Conservation (phyloP, 2,113 vertebrate species). For the Hyaena hyaena region DNA sequence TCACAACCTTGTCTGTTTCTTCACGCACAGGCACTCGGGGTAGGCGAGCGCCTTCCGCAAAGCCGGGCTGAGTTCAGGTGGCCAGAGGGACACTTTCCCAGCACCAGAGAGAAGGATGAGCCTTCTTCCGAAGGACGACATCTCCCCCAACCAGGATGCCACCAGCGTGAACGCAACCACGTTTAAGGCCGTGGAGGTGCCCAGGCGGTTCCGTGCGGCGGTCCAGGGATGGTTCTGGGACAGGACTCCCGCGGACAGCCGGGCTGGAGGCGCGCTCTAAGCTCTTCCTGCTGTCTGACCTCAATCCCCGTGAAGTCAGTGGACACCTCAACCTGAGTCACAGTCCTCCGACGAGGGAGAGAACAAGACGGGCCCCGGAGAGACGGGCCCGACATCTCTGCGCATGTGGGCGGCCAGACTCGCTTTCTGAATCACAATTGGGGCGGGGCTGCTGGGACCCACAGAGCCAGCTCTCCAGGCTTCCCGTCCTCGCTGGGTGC, state of each 20-base stretch:
- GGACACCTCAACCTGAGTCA: conserved; percentile 55
- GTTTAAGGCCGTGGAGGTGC: accelerated
- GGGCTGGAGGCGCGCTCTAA: not conserved
- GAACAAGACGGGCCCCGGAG: not conserved
- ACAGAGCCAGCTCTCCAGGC: conserved; percentile 57
- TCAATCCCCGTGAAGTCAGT: not conserved
- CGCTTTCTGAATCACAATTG: conserved; percentile 28
- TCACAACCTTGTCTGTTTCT: not conserved
- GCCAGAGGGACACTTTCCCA: not conserved
- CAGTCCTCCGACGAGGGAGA: not conserved
- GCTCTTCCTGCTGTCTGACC: conserved; percentile 39
- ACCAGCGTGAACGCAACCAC: not conserved
- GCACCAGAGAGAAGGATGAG: not conserved
- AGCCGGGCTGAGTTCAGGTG: not conserved
- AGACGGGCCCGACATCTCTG: not conserved
- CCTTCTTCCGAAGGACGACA: not conserved
- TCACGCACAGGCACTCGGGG: not conserved
- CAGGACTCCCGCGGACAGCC: not conserved
- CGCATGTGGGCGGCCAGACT: accelerated
- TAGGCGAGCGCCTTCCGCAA: not conserved
- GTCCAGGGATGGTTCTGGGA: not conserved
- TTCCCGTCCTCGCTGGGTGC: not conserved
- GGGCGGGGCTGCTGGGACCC: not conserved
- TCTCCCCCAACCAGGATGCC: not conserved
- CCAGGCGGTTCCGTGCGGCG: accelerated